These are phyloP conservation scores for Acronicta alni DNA, from an alignment of 2,888 invertebrate species.

Conservation along the genomic window DNA sequence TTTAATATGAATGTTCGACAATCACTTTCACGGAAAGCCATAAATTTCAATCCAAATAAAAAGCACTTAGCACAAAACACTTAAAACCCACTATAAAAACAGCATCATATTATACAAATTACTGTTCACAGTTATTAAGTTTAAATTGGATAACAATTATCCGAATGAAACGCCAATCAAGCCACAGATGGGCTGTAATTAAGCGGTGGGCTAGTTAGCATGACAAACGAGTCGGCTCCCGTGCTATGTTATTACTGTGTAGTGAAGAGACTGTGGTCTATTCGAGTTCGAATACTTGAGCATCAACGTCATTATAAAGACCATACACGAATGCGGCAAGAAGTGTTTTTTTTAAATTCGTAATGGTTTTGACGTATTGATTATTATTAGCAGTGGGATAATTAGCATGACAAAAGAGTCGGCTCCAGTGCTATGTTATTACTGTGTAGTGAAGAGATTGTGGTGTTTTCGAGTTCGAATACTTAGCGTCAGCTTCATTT, in stretches of 20 bases:
- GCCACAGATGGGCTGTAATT: constrained; percentile 70
- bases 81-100: constrained; percentile 35
- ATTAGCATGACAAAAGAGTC: constrained; percentile 74
- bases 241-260: constrained; percentile 57
- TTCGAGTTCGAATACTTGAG: constrained; percentile 20
- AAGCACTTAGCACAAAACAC: constrained; percentile 19
- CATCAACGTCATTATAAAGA: not conserved
- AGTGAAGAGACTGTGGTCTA: constrained; percentile 38
- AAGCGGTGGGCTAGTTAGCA: constrained; percentile 73
- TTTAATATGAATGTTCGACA: too few relatives aligned
- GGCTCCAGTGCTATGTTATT: constrained; percentile 54
- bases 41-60: constrained; percentile 29
- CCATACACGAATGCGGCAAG: too few relatives aligned
- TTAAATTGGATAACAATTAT: constrained; percentile 74
- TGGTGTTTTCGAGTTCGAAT: too few relatives aligned
- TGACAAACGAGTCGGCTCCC: constrained; percentile 70
- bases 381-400: constrained; percentile 40
- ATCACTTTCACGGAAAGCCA: constrained; percentile 14
- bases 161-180: constrained; percentile 76
- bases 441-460: constrained; percentile 30
- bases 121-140: constrained; percentile 65
- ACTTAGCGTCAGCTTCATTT: too few relatives aligned
- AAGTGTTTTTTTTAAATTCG: too few relatives aligned
- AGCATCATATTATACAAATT: constrained; percentile 49
- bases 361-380: not conserved